A percentile compares a stretch with the other conserved stretches of the same genome.
Evolutionary conservation across 1,140 invertebrate species (phyloP).

Genomic region (Muscidifurax raptorellus): DNA sequence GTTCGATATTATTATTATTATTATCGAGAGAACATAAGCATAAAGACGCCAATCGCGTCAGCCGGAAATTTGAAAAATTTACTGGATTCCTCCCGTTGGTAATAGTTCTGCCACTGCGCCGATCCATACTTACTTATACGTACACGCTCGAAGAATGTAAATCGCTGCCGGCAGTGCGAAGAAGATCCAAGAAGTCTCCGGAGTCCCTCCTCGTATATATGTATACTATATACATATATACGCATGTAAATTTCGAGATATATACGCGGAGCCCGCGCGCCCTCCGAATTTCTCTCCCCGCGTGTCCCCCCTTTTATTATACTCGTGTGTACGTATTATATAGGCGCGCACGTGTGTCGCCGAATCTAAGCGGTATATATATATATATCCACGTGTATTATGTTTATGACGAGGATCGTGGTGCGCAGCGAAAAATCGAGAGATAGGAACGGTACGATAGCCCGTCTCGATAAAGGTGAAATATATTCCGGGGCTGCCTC

Average conservation of each 20-base stretch:
- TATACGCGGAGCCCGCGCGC: background rate
- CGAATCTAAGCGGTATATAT: too few relatives aligned
- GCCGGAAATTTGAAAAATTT: background rate
- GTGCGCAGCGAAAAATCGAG: background rate
- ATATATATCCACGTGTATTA: background rate
- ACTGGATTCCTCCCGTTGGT: background rate
- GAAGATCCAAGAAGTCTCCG: background rate
- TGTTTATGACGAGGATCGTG: conserved; percentile 2
- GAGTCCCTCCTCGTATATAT: background rate
- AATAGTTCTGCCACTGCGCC: background rate
- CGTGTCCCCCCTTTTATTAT: background rate
- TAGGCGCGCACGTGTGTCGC: background rate
- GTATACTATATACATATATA: too few relatives aligned
- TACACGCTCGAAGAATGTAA: conserved; percentile 11
- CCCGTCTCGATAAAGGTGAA: conserved; percentile 40
- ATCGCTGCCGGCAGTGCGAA: background rate
- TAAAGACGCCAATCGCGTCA: background rate
- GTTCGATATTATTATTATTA: too few relatives aligned
- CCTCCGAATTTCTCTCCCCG: background rate
- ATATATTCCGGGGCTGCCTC: conserved; percentile 13
- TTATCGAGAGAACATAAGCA: too few relatives aligned
- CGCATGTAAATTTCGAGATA: background rate
- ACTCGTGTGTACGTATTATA: background rate
- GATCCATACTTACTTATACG: background rate
- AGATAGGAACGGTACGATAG: conserved; percentile 11